Conservation (phyloP, 1,140 invertebrate genomes). For the Liolophura sinensis region DNA sequence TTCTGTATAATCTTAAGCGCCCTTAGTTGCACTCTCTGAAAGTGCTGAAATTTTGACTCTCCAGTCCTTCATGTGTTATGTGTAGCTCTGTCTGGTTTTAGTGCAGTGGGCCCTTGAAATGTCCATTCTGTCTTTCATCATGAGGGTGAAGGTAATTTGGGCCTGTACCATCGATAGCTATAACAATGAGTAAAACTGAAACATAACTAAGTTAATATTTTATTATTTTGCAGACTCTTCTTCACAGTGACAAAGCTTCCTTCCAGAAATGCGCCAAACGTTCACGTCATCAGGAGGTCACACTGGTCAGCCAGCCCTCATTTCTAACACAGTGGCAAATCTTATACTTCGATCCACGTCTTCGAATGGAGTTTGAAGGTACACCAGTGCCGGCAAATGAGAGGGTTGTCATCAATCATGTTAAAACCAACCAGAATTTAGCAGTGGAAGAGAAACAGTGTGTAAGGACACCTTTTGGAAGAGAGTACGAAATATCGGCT, state of each 20-base stretch:
- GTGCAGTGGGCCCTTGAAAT: background rate
- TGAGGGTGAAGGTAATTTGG: background rate
- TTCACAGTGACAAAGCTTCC: constrained; percentile 45
- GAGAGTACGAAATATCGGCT: constrained; percentile 52
- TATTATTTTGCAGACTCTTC: constrained; percentile 36
- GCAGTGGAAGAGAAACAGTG: constrained; percentile 41
- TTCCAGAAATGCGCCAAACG: constrained; percentile 43
- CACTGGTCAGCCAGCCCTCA: constrained; percentile 36
- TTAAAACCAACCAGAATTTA: constrained; percentile 45
- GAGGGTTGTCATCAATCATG: constrained; percentile 42
- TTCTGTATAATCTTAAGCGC: too few relatives aligned
- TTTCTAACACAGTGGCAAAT: constrained; percentile 49
- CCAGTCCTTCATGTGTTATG: too few relatives aligned
- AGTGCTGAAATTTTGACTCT: too few relatives aligned
- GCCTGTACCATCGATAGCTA: background rate
- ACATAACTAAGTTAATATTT: background rate
- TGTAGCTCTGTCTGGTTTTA: background rate
- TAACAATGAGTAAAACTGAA: background rate
- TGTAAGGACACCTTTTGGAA: constrained; percentile 37
- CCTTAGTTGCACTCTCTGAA: too few relatives aligned
- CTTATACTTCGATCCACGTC: constrained; percentile 46
- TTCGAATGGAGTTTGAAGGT: constrained; percentile 56
- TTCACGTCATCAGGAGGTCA: constrained; percentile 49
- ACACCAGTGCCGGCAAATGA: constrained; percentile 49
- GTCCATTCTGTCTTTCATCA: background rate